These are phyloP conservation scores for Polypedilum pembai DNA, from an alignment of 1,140 invertebrate species.

Conservation along the genomic window DNA sequence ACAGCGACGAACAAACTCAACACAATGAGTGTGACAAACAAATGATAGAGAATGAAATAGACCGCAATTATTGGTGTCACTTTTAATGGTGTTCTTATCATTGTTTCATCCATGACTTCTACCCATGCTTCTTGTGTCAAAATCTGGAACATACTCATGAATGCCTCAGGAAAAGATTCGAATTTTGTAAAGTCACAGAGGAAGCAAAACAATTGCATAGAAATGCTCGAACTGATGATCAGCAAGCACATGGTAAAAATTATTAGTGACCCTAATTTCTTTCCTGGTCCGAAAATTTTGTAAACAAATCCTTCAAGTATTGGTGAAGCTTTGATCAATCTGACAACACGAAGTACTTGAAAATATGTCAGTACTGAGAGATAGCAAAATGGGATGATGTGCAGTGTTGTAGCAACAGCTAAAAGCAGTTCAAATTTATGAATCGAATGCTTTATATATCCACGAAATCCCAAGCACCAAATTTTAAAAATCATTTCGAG, in stretches of 20 bases:
- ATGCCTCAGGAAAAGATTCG: conserved; percentile 97
- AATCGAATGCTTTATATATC: conserved; percentile 92
- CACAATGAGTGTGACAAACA: conserved; percentile 99
- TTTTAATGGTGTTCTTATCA: conserved; percentile 80
- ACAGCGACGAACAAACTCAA: conserved; percentile 99
- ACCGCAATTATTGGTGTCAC: conserved; percentile 93
- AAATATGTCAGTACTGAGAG: conserved; percentile 93
- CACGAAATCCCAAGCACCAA: conserved; percentile 90
- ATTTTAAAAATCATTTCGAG: conserved; percentile 96
- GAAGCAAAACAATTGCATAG: conserved; percentile 98
- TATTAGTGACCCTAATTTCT: conserved; percentile 95
- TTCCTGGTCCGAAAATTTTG: conserved; percentile 99
- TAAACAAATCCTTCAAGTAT: conserved; percentile 99
- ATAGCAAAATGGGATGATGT: conserved; percentile 87
- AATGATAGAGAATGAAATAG: conserved; percentile 98
- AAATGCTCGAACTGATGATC: conserved; percentile 97
- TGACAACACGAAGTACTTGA: conserved; percentile 89
- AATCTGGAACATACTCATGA: conserved; percentile 99
- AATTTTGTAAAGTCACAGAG: conserved; percentile 92
- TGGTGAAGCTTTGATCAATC: conserved; percentile 97
- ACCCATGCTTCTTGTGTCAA: conserved; percentile 99
- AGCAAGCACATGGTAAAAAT: conserved; percentile 99
- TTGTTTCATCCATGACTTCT: conserved; percentile 97
- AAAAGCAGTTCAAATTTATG: conserved; percentile 97
- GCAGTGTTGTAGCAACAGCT: conserved; percentile 89